A percentile compares a stretch with the other conserved stretches of the same genome.
Conservation (phyloP, 1,140 invertebrate genomes). For the Camponotus vicinus region DNA sequence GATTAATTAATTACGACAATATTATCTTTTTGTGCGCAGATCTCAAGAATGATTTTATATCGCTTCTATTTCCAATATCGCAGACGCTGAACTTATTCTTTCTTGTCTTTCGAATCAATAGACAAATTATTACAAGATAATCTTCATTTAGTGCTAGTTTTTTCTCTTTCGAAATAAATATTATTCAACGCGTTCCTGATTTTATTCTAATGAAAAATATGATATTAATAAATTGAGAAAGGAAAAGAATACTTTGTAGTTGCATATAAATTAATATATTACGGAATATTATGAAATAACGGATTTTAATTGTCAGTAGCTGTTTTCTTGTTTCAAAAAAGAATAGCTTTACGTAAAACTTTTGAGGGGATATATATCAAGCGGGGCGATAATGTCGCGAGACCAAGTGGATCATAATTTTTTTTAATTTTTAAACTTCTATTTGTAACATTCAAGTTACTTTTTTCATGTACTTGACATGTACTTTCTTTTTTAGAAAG, state of each 20-base stretch:
- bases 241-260: background rate
- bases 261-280: background rate
- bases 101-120: background rate
- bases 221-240: background rate
- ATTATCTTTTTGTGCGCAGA: background rate
- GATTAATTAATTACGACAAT: conserved; percentile 2
- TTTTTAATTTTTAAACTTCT: too few species aligned
- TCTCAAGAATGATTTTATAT: background rate
- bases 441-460: too few species aligned
- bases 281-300: background rate
- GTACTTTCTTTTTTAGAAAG: too few species aligned
- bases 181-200: background rate
- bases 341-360: background rate
- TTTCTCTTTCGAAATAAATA: background rate
- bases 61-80: background rate
- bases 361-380: background rate
- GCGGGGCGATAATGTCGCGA: background rate
- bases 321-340: background rate
- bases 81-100: background rate
- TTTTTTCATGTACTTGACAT: too few species aligned
- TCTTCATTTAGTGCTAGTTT: background rate
- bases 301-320: conserved; percentile 5
- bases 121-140: background rate
- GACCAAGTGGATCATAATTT: too few species aligned
- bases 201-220: background rate